Conservation (phyloP, 30 jellyfish, hydroid and myxozoan species). For the Aurelia sp. region DNA sequence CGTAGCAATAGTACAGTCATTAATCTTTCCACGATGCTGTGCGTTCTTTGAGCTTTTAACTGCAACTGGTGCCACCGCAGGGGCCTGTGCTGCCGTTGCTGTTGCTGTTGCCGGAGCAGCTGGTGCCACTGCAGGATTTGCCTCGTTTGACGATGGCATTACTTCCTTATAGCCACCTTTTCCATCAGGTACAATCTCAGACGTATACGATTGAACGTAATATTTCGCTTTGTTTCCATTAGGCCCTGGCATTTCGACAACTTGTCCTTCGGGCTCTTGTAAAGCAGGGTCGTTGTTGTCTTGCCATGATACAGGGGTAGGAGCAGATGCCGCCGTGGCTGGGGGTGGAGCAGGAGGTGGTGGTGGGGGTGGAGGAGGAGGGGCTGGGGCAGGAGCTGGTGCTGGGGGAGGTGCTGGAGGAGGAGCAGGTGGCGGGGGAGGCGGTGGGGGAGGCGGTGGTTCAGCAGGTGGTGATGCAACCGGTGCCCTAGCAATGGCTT, state of each 20-base stretch:
- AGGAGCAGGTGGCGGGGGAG: slow-evolving; percentile 24
- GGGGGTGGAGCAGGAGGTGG: slow-evolving; percentile 35
- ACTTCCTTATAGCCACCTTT: slow-evolving; percentile 72
- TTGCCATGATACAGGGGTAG: slow-evolving; percentile 38
- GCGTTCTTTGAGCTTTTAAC: slow-evolving; percentile 46
- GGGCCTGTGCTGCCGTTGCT: slow-evolving; percentile 59
- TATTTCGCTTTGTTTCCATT: slow-evolving; percentile 61
- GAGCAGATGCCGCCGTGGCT: slow-evolving; percentile 12
- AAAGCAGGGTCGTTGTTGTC: slow-evolving; percentile 37
- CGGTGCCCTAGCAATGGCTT: slow-evolving; percentile 44
- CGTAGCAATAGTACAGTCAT: slow-evolving; percentile 49
- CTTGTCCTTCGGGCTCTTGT: slow-evolving; percentile 56
- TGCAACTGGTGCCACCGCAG: slow-evolving; percentile 62
- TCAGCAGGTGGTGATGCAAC: slow-evolving; percentile 32
- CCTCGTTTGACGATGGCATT: slow-evolving; percentile 27
- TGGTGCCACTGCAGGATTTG: slow-evolving; percentile 22
- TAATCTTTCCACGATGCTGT: slow-evolving; percentile 40
- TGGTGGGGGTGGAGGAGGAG: slow-evolving; percentile 31
- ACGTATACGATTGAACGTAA: slow-evolving; percentile 67
- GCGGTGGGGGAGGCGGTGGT: slow-evolving; percentile 49
- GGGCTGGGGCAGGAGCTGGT: slow-evolving; percentile 37
- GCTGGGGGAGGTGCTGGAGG: slow-evolving; percentile 47
- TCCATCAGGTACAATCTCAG: slow-evolving; percentile 81
- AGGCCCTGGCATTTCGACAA: slow-evolving; percentile 71
- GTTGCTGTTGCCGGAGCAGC: background rate